These are phyloP conservation scores for Propithecus coquereli DNA, from an alignment of 2,113 vertebrate species.

Conservation along the genomic window DNA sequence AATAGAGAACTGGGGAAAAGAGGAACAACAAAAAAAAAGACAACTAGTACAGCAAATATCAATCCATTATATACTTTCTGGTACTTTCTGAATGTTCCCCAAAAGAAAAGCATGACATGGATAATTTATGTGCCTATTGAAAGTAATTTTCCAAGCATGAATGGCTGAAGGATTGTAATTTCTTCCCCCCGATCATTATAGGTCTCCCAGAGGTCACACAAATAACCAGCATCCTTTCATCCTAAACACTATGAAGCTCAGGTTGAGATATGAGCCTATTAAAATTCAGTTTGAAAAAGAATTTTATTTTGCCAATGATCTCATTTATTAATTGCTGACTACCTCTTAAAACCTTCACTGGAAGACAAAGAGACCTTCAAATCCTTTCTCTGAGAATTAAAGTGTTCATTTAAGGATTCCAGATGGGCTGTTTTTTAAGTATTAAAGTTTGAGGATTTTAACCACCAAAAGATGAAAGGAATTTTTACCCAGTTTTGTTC, in stretches of 20 bases:
- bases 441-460: conserved; percentile 57
- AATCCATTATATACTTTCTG: neutral
- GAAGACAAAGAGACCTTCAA: conserved; percentile 57
- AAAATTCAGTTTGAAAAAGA: conserved; percentile 53
- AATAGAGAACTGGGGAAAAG: neutral
- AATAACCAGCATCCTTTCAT: conserved; percentile 16
- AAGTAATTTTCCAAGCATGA: conserved; percentile 59
- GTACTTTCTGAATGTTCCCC: conserved; percentile 3
- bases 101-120: conserved; percentile 29
- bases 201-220: conserved; percentile 54
- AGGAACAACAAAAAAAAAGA: neutral
- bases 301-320: conserved; percentile 61
- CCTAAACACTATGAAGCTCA: neutral
- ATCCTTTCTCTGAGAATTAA: conserved; percentile 55
- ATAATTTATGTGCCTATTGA: conserved; percentile 42
- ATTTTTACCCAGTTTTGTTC: conserved; percentile 62
- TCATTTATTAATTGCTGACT: conserved; percentile 68
- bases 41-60: neutral
- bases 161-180: conserved; percentile 50
- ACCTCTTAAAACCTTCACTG: conserved; percentile 61
- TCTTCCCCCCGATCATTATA: neutral
- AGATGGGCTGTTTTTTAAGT: conserved; percentile 48
- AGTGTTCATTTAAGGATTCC: conserved; percentile 56
- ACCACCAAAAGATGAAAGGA: conserved; percentile 35
- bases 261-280: conserved; percentile 57